Evolutionary conservation across 2,113 vertebrate species (phyloP).

Genomic region (Heterochromis multidens): DNA sequence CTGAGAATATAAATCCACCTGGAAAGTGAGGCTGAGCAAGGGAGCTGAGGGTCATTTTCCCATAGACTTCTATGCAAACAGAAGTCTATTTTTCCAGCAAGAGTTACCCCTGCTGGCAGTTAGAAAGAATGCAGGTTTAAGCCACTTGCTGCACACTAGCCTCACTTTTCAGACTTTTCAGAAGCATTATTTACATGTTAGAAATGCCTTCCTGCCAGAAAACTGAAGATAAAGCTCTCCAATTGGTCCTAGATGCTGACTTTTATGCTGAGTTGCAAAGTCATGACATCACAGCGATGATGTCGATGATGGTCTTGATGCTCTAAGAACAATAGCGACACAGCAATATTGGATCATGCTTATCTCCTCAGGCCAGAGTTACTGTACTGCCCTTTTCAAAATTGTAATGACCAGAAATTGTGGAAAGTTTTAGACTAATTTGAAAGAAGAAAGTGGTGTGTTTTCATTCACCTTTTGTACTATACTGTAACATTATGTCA

Average conservation of each 20-base stretch:
- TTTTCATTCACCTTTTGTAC: not conserved
- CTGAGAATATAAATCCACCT: too few relatives aligned
- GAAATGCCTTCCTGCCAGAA: not conserved
- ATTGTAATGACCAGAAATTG: not conserved
- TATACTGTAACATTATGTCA: not conserved
- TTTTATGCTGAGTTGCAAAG: not conserved
- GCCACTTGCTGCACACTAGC: too few relatives aligned
- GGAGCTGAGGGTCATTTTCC: not conserved
- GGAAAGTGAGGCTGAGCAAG: too few relatives aligned
- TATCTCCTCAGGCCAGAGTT: not conserved
- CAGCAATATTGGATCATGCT: too few relatives aligned
- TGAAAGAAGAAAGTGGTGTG: not conserved
- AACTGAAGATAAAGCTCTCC: not conserved
- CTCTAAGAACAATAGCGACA: not conserved
- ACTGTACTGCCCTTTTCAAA: not conserved
- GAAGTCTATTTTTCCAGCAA: not conserved
- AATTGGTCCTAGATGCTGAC: not conserved
- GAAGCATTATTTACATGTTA: not conserved
- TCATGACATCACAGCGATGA: not conserved
- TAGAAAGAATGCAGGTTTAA: not conserved
- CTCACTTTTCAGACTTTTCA: not conserved
- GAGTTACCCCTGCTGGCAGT: not conserved
- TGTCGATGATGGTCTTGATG: not conserved
- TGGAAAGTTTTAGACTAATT: not conserved
- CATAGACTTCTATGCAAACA: not conserved